A percentile compares a stretch with the other conserved stretches of the same genome.
Evolutionary conservation across 2,797 vertebrate genomes (phyloP).

Genomic region (Coregonus ussuriensis): DNA sequence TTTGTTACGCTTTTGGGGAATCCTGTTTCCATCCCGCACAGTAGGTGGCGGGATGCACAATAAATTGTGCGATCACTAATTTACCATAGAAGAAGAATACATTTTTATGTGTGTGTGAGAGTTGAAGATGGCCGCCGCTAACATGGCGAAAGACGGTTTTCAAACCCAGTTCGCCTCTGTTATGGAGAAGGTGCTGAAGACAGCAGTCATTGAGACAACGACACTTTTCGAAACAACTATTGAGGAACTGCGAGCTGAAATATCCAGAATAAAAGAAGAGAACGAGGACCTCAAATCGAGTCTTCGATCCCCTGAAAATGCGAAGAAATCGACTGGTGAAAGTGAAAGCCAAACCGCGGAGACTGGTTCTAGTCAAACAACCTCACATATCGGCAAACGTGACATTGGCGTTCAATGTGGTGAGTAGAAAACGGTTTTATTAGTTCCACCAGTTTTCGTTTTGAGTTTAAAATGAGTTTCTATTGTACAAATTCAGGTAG

Average conservation of each 20-base stretch:
- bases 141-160: constrained; percentile 65
- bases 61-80: too few relatives aligned
- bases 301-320: constrained; percentile 47
- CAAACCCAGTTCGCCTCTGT: constrained; percentile 67
- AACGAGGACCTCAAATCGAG: constrained; percentile 63
- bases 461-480: too few relatives aligned
- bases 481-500: too few relatives aligned
- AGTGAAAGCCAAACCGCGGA: background rate
- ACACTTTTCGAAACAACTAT: constrained; percentile 77
- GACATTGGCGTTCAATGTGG: constrained; percentile 74
- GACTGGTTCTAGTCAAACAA: background rate
- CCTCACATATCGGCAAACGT: constrained; percentile 32
- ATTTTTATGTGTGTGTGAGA: background rate
- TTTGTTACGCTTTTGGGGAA: too few relatives aligned
- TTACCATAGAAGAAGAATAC: too few relatives aligned
- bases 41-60: too few relatives aligned
- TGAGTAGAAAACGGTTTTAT: constrained; percentile 45
- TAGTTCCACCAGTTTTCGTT: too few relatives aligned
- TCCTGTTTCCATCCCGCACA: too few relatives aligned
- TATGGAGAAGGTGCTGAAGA: constrained; percentile 72
- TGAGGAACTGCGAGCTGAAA: constrained; percentile 69
- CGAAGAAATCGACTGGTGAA: background rate
- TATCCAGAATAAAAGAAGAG: constrained; percentile 64
- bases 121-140: background rate
- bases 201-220: constrained; percentile 68